These are phyloP conservation scores for Staurois parvus DNA, from an alignment of 2,797 vertebrate species.

Conservation along the genomic window DNA sequence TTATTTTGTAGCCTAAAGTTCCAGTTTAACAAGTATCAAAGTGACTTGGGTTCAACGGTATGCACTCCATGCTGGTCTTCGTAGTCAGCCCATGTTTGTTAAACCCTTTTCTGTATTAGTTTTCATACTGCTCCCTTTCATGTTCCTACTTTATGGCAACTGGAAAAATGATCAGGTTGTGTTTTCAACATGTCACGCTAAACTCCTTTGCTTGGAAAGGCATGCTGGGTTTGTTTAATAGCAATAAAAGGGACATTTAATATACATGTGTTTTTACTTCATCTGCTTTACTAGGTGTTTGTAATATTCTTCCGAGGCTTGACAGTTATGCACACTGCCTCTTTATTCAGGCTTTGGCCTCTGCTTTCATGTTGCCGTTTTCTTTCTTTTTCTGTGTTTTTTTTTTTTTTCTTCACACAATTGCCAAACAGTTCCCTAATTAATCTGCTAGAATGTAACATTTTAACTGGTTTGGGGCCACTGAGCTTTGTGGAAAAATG, in stretches of 20 bases:
- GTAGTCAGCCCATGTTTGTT: neutral
- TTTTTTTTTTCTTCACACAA: slow-evolving; percentile 51
- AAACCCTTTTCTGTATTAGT: neutral
- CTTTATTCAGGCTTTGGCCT: slow-evolving; percentile 38
- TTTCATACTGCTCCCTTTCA: neutral
- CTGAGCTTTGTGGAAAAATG: slow-evolving; percentile 28
- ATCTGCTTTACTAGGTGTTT: slow-evolving; percentile 62
- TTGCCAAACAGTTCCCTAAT: slow-evolving; percentile 40
- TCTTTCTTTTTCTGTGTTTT: slow-evolving; percentile 39
- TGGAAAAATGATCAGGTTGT: slow-evolving; percentile 47
- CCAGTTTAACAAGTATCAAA: neutral
- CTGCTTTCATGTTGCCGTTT: slow-evolving; percentile 49
- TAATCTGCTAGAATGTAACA: slow-evolving; percentile 42
- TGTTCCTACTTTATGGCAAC: slow-evolving; percentile 40
- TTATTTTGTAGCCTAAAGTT: too few species aligned
- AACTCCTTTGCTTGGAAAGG: slow-evolving; percentile 9
- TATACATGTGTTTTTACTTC: slow-evolving; percentile 58
- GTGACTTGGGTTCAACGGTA: slow-evolving; percentile 6
- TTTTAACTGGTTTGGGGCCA: slow-evolving; percentile 57
- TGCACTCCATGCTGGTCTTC: neutral
- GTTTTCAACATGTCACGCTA: slow-evolving; percentile 27
- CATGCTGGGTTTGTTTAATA: slow-evolving; percentile 31
- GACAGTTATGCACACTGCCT: slow-evolving; percentile 57
- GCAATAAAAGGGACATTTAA: slow-evolving; percentile 46
- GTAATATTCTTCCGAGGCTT: slow-evolving; percentile 56